These are phyloP conservation scores for Laticauda laticaudata DNA, from an alignment of 2,113 vertebrate genomes.

Conservation along the genomic window DNA sequence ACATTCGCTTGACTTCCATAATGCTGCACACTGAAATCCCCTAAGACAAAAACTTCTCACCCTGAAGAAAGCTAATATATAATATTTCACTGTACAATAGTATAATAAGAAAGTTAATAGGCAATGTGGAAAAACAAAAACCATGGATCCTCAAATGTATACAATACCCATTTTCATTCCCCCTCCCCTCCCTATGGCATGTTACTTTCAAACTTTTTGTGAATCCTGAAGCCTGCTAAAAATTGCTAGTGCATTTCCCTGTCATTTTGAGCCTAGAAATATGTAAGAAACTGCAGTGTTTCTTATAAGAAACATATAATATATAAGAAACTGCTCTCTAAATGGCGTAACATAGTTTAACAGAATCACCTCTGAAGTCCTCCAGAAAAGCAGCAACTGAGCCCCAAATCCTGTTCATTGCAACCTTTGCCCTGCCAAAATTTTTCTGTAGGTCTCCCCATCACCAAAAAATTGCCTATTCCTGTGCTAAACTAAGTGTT, in stretches of 20 bases:
- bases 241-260: neutral
- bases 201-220: neutral
- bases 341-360: neutral
- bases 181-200: neutral
- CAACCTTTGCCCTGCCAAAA: neutral
- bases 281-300: neutral
- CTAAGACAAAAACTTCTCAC: neutral
- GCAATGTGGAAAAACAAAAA: neutral
- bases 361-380: neutral
- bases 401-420: neutral
- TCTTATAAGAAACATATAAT: neutral
- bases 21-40: neutral
- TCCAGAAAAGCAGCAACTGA: neutral
- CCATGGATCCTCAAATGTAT: neutral
- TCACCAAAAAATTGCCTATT: neutral
- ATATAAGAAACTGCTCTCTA: neutral
- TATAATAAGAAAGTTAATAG: neutral
- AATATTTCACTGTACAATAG: neutral
- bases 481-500: neutral
- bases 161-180: neutral
- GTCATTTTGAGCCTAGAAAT: neutral
- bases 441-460: neutral
- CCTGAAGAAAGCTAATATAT: neutral
- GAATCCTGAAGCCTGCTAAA: neutral
- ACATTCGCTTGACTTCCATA: neutral